Conservation (phyloP, 2,797 vertebrate genomes). For the Sebastes trivittatus region DNA sequence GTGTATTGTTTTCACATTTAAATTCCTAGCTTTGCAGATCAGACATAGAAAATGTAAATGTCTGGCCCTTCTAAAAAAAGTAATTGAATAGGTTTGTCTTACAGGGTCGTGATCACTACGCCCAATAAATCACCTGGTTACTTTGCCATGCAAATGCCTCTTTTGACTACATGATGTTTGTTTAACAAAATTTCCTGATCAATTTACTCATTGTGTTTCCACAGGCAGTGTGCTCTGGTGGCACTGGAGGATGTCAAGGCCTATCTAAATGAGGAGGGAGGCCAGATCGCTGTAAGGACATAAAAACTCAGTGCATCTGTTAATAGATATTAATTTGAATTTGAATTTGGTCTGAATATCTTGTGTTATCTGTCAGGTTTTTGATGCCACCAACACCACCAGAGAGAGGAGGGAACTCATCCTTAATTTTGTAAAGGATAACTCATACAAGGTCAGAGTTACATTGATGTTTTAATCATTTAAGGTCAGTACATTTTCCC, state of each 20-base stretch:
- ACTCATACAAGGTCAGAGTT: constrained; percentile 90
- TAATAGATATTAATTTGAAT: neutral
- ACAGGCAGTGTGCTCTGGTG: constrained; percentile 92
- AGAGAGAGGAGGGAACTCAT: constrained; percentile 94
- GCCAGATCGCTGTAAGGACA: constrained; percentile 92
- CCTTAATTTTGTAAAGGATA: constrained; percentile 88
- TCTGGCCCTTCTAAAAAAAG: no score
- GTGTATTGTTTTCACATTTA: no score
- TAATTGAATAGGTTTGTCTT: no score
- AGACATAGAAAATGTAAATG: no score
- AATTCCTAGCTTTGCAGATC: no score
- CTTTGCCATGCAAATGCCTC: neutral
- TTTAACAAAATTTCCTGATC: neutral
- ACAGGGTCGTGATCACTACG: neutral
- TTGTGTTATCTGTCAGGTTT: constrained; percentile 83
- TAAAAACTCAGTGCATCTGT: neutral
- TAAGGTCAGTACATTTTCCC: neutral
- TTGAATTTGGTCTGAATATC: neutral
- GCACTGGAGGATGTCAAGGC: constrained; percentile 92
- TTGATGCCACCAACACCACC: constrained; percentile 98
- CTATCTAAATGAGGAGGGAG: constrained; percentile 90
- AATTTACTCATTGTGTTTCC: constrained; percentile 7
- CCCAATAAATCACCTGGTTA: neutral
- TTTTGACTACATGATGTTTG: neutral
- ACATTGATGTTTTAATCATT: neutral